Conservation (phyloP, 2,888 invertebrate genomes). For the Stramonita haemastoma region DNA sequence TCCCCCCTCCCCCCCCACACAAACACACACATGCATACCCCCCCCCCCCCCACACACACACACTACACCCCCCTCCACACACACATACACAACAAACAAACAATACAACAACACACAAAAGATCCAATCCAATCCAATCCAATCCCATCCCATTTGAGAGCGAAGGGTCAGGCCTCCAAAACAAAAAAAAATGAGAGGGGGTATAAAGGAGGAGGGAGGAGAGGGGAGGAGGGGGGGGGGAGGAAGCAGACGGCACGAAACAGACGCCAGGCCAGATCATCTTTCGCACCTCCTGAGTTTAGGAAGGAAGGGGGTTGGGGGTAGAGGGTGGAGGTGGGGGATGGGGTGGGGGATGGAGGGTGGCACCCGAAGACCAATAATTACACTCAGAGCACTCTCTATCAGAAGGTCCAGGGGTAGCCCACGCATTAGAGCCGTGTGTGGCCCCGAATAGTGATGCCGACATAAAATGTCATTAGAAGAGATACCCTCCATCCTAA, state of each 20-base stretch:
- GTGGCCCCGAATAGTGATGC: slow-evolving; percentile 46
- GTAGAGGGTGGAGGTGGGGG: too few species aligned
- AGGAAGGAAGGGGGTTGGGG: not conserved
- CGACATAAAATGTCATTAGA: slow-evolving; percentile 48
- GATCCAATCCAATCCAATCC: too few species aligned
- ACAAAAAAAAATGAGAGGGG: too few species aligned
- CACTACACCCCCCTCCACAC: too few species aligned
- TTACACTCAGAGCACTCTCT: slow-evolving; percentile 41
- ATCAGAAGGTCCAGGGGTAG: not conserved
- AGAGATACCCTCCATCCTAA: slow-evolving; percentile 12
- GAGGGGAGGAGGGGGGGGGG: slow-evolving; percentile 3
- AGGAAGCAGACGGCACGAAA: slow-evolving; percentile 25
- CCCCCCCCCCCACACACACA: not conserved
- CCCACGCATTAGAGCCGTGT: slow-evolving; percentile 24
- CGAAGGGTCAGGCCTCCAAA: too few species aligned
- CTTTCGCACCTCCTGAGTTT: slow-evolving; percentile 44
- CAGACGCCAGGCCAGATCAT: slow-evolving; percentile 35
- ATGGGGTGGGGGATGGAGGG: too few species aligned
- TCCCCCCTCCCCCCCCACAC: too few species aligned
- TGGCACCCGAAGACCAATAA: slow-evolving; percentile 42
- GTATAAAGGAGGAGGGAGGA: too few species aligned
- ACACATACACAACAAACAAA: too few species aligned
- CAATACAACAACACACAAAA: too few species aligned
- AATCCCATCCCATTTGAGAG: too few species aligned
- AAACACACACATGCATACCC: not conserved